Conservation (phyloP, 1,140 invertebrate genomes). For the Hermetia illucens region DNA sequence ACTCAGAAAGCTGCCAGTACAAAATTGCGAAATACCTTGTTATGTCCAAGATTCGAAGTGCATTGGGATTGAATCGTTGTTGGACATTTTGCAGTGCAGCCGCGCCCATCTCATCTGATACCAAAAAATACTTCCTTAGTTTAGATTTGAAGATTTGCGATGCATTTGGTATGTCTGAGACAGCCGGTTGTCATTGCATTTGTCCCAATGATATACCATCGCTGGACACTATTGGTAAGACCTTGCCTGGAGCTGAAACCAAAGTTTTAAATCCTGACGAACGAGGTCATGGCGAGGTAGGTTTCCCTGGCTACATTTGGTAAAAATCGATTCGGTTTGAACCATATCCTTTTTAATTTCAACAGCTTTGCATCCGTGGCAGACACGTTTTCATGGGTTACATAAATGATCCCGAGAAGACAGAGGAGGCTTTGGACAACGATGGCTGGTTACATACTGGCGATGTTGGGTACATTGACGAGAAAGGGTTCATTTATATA, state of each 20-base stretch:
- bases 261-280: constrained; percentile 47
- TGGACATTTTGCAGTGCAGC: constrained; percentile 51
- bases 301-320: too few relatives aligned
- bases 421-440: constrained; percentile 49
- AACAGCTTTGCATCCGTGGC: constrained; percentile 57
- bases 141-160: constrained; percentile 66
- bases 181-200: constrained; percentile 51
- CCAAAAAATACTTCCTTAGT: constrained; percentile 73
- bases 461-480: constrained; percentile 62
- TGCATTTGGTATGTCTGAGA: constrained; percentile 71
- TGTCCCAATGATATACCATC: constrained; percentile 34
- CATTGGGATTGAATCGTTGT: constrained; percentile 60
- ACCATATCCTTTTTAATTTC: too few relatives aligned
- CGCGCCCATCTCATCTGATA: constrained; percentile 63
- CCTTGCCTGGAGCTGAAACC: constrained; percentile 44
- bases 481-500: constrained; percentile 54
- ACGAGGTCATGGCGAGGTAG: constrained; percentile 58
- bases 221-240: constrained; percentile 46
- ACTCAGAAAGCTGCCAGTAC: constrained; percentile 22
- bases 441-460: constrained; percentile 67
- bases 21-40: constrained; percentile 28
- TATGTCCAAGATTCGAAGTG: constrained; percentile 54
- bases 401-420: constrained; percentile 58
- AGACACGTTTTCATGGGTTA: constrained; percentile 81
- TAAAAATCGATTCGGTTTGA: too few relatives aligned